phyloP scores from a whole-genome alignment of 2,888 invertebrate genomes.

The Pollenia amentaria region DNA sequence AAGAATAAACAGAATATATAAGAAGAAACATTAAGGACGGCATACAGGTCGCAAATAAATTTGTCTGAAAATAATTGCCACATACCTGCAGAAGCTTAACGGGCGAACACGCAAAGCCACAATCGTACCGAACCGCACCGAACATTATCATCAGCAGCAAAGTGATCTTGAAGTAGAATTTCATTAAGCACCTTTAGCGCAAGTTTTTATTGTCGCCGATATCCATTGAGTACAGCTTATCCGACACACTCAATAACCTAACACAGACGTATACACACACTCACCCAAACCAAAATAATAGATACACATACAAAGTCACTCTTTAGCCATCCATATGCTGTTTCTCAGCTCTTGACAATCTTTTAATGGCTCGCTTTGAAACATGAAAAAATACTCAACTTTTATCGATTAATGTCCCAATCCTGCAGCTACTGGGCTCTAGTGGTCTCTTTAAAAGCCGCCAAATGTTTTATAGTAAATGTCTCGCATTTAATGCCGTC shows the following conservation, averaged over 20 bases:
- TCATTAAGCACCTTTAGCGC: constrained; percentile 79
- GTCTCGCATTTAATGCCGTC: constrained; percentile 74
- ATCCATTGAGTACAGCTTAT: constrained; percentile 69
- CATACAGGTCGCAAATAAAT: constrained; percentile 79
- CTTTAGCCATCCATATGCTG: constrained; percentile 11
- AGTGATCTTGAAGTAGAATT: constrained; percentile 78
- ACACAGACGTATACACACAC: constrained; percentile 39
- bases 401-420: constrained; percentile 85
- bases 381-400: constrained; percentile 85
- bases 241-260: constrained; percentile 57
- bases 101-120: constrained; percentile 70
- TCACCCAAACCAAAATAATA: constrained; percentile 28
- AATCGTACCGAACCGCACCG: constrained; percentile 73
- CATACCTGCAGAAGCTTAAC: constrained; percentile 73
- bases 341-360: constrained; percentile 81
- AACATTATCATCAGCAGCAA: constrained; percentile 74
- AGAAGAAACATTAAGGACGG: constrained; percentile 57
- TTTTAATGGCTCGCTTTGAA: constrained; percentile 85
- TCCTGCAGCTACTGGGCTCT: constrained; percentile 84
- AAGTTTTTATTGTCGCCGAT: constrained; percentile 74
- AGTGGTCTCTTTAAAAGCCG: constrained; percentile 70
- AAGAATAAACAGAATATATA: constrained; percentile 3
- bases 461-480: constrained; percentile 73
- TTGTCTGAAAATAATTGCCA: constrained; percentile 83
- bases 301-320: constrained; percentile 51